Evolutionary conservation across 2,888 invertebrate genomes (phyloP).

Genomic region (Rhamphomyia laevipes): DNA sequence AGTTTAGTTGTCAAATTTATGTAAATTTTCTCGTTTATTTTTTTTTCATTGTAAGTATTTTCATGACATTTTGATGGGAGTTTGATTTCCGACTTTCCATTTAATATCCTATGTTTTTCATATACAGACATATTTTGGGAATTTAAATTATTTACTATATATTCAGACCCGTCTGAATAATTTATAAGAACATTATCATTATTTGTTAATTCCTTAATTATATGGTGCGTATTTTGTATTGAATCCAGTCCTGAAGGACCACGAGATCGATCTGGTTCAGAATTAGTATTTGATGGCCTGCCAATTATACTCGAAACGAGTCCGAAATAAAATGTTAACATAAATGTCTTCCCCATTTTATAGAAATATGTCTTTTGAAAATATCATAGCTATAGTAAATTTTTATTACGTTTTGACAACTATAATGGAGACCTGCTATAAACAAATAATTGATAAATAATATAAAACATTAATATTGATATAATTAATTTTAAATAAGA

Average conservation of each 20-base stretch:
- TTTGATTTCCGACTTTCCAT: conserved; percentile 3
- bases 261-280: conserved; percentile 54
- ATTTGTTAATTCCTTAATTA: conserved; percentile 2
- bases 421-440: too few relatives aligned
- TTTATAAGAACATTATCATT: background rate
- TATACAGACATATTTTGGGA: conserved; percentile 2
- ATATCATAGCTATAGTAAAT: too few relatives aligned
- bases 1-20: background rate
- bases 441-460: too few relatives aligned
- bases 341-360: conserved; percentile 5
- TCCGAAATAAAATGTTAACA: conserved; percentile 5
- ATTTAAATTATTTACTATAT: conserved; percentile 7
- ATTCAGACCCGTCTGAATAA: background rate
- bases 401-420: too few relatives aligned
- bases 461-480: too few relatives aligned
- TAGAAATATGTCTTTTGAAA: background rate
- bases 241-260: conserved; percentile 40
- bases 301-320: conserved; percentile 15
- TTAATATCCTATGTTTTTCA: conserved; percentile 6
- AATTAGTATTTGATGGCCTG: conserved; percentile 45
- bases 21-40: background rate
- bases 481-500: too few relatives aligned
- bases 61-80: background rate
- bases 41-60: background rate
- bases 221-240: conserved; percentile 2